Percentiles rank a stretch among this genome's conserved stretches.
Conservation (phyloP, 2,888 invertebrate genomes). For the Hirtodrosophila duncani region DNA sequence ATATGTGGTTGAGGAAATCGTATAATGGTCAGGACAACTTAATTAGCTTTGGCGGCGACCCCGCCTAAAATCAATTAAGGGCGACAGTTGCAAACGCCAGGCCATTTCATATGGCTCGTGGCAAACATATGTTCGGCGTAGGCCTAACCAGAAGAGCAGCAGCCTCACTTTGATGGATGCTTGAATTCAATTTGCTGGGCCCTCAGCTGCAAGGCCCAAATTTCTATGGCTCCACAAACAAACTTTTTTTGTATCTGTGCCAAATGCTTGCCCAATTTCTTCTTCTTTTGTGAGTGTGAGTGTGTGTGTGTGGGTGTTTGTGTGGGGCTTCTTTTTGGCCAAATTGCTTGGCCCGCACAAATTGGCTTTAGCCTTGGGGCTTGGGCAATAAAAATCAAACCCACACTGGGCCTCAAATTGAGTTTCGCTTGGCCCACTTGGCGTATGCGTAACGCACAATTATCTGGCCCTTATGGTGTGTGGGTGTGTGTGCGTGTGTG, state of each 20-base stretch:
- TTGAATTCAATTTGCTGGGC: constrained; percentile 27
- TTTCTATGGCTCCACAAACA: constrained; percentile 44
- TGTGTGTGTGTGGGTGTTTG: constrained; percentile 4
- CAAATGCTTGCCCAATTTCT: constrained; percentile 19
- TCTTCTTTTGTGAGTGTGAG: constrained; percentile 9
- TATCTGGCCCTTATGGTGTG: constrained; percentile 61
- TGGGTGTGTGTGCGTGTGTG: constrained; percentile 38
- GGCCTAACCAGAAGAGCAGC: constrained; percentile 20
- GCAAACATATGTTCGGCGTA: too few species aligned
- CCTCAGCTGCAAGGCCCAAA: constrained; percentile 12
- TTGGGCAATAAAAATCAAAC: constrained; percentile 60
- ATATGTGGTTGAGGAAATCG: constrained; percentile 41
- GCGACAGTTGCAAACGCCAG: constrained; percentile 29
- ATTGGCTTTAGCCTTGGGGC: constrained; percentile 44
- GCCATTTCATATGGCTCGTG: constrained; percentile 45
- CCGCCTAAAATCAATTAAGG: constrained; percentile 53
- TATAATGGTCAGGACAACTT: constrained; percentile 42
- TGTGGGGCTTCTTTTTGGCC: constrained; percentile 48
- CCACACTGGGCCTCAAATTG: too few species aligned
- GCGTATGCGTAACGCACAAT: constrained; percentile 68
- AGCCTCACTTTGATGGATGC: constrained; percentile 27
- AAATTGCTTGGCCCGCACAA: constrained; percentile 52
- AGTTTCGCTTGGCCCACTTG: constrained; percentile 48
- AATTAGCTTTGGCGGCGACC: constrained; percentile 38
- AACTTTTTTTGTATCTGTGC: constrained; percentile 17